Base-by-base conservation (phyloP, 2,888 invertebrate genomes). In the Spisula solida region DNA sequence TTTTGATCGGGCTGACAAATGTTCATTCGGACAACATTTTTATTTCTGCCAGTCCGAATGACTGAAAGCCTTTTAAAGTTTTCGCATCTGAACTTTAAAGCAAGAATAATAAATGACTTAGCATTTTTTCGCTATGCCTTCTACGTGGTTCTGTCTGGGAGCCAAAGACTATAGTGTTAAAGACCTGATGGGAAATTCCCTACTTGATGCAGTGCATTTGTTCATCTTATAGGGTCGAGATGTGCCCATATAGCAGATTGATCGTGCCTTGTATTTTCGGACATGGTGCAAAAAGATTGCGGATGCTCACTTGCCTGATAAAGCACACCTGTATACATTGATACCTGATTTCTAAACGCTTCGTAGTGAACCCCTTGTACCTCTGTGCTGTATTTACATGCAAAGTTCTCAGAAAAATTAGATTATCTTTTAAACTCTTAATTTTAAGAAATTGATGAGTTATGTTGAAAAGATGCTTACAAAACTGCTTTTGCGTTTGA, bases 381-480 rank as follows among this genome's bases (percentile, higher is more conserved):
- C 31, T 86, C 86, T 12, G 41, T 75, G 18, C 34, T 75, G 31
- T 75, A 48, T 78, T 87, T 87, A 25, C 87, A 87, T 8, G 82
- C 82, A 82, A 66, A 86, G 41, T 86, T 86, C 48, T 86, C 86
- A 12, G 80, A 25, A 81, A 89, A 87, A 82, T 89, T 82, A 87
- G 25, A 78, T 51, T 87, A 0, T 82, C 78, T 78, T 87, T 87
- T 18, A 82, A 16, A 34, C 48, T 51, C 60, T 75, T 82, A 20
- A 87, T 29, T 34, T 87, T 75, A 29, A 75, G 48, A 87, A 75
- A 25, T 29, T 87, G 82, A 78, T 87, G 87, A 20, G 56, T 82
- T 25, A 86, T 82, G 55, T 85, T 85, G 56, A 31, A 85, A 1
- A 82, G 41, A 55, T 87, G 87, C 51, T 82, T 41, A 41, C 4